Percentiles rank a stretch among this genome's conserved stretches.
phyloP scores from a whole-genome alignment of 2,113 vertebrate species.

The Lanius collurio region DNA sequence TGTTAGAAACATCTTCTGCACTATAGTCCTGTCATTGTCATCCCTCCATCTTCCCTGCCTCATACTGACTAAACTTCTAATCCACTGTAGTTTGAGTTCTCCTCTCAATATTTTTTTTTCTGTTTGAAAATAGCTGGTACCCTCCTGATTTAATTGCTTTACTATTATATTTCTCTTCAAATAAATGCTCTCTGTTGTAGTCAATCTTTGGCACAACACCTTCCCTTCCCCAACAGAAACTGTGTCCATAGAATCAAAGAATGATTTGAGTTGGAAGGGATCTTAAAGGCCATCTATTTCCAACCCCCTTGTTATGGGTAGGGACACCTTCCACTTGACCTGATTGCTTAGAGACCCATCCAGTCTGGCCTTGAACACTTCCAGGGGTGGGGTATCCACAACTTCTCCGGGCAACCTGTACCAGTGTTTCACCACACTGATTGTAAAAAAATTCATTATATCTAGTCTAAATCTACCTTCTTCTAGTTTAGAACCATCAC shows the following conservation, averaged over 20 bases:
- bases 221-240: background rate
- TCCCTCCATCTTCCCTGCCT: background rate
- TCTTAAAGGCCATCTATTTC: background rate
- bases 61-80: background rate
- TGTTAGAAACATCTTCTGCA: background rate
- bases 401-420: background rate
- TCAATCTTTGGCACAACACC: background rate
- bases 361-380: background rate
- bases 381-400: background rate
- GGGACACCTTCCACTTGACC: background rate
- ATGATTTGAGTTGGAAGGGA: background rate
- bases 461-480: background rate
- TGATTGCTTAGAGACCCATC: background rate
- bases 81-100: background rate
- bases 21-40: background rate
- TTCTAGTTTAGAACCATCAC: background rate
- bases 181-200: background rate
- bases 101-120: background rate
- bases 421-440: background rate
- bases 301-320: background rate
- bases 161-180: background rate
- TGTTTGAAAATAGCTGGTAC: background rate
- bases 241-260: background rate
- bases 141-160: background rate
- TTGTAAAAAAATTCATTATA: background rate